Evolutionary conservation across 2,113 vertebrate species (phyloP), one percentile per base, ranked within the genome.

Genomic region (Muntiacus muntjak): DNA sequence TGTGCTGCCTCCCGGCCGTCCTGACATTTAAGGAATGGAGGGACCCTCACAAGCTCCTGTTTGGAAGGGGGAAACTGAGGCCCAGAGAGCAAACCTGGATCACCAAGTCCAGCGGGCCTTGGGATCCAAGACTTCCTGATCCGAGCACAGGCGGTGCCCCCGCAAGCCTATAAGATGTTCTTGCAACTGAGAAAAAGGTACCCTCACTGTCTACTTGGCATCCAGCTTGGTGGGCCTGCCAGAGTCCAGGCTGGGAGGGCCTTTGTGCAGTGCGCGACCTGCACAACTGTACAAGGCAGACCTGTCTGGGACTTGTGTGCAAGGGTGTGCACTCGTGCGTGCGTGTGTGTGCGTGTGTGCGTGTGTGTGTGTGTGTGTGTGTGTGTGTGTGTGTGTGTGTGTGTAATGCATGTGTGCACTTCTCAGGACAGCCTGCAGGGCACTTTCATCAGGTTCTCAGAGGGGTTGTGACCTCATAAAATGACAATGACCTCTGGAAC

Each of bases 1-100:
- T 6, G 57, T 9, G 45, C 67, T 15, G 23, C 0, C 0, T 30
- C 43, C 33, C 0, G 0, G 57, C 10, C 0, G 0, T 3, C 76
- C 89, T 4, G 25, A 54, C 1, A 0, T 33, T 64, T 26, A 6
- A 76, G 55, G 47, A 16, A 55, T 0, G 5, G 19, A 71, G 55
- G 54, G n/a, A 54, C 0, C 14, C 36, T 15, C 6, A 0, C 3
- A 14, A 47, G 36, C 13, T 19, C 2, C 0, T 2, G 19, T 57
- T 79, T 45, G 91, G 17, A 1, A 30, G 26, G 36, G 57, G 50
- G 76, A 71, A 90, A 45, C 71, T 52, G 54, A 96, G 45, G 82
- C 83, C 76, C 83, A n/a, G 54, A 21, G 71, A 23, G 10, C 64
- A 54, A 87, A 52, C n/a, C 10, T 10, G 33, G 28, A 45, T 30